Evolutionary conservation across 2,113 vertebrate genomes (phyloP), one percentile per base, ranked within the genome.

Genomic region (Myrmophylax atrothorax): DNA sequence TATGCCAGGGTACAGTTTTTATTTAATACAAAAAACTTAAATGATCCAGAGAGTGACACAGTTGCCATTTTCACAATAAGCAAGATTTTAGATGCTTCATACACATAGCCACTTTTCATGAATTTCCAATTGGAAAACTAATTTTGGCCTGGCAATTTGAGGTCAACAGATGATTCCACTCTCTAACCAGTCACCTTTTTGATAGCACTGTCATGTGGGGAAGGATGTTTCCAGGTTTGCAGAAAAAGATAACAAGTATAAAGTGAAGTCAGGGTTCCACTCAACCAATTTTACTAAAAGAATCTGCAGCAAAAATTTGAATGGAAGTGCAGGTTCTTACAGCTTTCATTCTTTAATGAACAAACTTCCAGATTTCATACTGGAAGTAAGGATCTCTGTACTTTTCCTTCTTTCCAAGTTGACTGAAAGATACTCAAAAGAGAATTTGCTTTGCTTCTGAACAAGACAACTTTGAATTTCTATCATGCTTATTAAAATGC

Each of bases 401-500:
- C 4, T 64, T 18, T 84, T 35, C 8, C 16, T 23, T 58, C 16
- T 31, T 89, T 91, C 44, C 53, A 69, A 68, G 25, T 3, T 84
- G 53, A 64, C 53, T 87, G 84, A 87, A 63, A 95, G 47, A 69
- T 10, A 46, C 28, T 13, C 40, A 56, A 53, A 82, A 5, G 10
- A 66, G 53, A 94, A 75, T 74, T 82, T 83, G 19, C 40, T 94
- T 90, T 87, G 40, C 74, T 76, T 92, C 92, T 46, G 46, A 91
- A 81, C 13, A 76, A 52, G 60, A 63, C 15, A 90, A 69, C n/a
- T 89, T 46, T 90, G 84, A 96, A 83, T 73, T 95, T 95, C 80
- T 93, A 84, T 56, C 25, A 17, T 38, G 33, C 29, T 87, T 89
- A 92, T 90, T 94, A 92, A 96, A 94, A 95, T 93, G 85, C 55